phyloP scores from a whole-genome alignment of 2,797 vertebrate species.

The Enteromius treurensis region DNA sequence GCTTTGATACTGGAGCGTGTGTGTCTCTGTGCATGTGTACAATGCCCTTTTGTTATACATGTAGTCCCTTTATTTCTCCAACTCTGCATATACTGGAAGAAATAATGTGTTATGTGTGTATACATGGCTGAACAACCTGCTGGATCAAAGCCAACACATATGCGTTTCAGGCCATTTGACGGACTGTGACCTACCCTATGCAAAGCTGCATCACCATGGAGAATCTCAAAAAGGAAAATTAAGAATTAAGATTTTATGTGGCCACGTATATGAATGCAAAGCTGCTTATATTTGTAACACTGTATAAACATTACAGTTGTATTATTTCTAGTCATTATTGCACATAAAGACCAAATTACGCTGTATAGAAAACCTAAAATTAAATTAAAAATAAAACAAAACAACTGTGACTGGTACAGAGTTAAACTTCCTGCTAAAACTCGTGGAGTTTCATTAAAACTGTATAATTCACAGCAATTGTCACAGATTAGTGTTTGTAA shows the following conservation, averaged over 20 bases:
- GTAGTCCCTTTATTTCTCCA: conserved; percentile 12
- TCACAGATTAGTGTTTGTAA: neutral
- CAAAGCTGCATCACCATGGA: neutral
- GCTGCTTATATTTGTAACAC: neutral
- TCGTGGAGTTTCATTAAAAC: neutral
- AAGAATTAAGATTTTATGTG: neutral
- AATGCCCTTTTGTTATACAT: conserved; percentile 40
- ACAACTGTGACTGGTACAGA: neutral
- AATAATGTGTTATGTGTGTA: neutral
- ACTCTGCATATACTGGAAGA: neutral
- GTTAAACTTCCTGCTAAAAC: neutral
- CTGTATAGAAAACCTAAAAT: neutral
- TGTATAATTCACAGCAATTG: neutral
- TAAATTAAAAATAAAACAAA: neutral
- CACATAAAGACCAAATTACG: neutral
- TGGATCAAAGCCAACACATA: neutral
- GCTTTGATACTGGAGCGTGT: conserved; percentile 69
- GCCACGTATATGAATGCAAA: neutral
- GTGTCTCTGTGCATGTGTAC: conserved; percentile 50
- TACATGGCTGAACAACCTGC: neutral
- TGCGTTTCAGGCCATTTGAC: neutral
- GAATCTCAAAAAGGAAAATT: neutral
- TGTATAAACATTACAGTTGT: neutral
- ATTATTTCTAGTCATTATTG: neutral
- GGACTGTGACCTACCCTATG: neutral